Evolutionary conservation across 2,888 invertebrate species (phyloP).

Genomic region (Tortricodes alternella): DNA sequence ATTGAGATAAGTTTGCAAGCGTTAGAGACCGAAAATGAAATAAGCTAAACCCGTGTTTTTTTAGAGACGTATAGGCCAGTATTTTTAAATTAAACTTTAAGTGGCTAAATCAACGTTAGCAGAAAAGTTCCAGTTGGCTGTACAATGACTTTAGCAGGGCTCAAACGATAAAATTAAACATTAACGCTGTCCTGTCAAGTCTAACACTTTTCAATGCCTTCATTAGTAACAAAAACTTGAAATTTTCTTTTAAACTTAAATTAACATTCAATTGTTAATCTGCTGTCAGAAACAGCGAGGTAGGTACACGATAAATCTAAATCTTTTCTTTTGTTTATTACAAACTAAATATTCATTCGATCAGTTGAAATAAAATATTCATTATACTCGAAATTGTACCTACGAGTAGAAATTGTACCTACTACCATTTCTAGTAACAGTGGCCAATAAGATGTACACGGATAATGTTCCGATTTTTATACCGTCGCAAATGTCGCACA

Average conservation of each 20-base stretch:
- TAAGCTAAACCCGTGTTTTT: neutral
- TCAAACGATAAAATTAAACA: slow-evolving; percentile 3
- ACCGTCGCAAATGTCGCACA: neutral
- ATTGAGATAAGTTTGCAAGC: neutral
- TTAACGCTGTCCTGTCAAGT: slow-evolving; percentile 8
- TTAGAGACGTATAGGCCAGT: no score
- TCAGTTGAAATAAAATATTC: no score
- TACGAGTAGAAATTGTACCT: no score
- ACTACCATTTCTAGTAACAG: no score
- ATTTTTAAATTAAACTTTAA: no score
- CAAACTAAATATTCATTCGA: neutral
- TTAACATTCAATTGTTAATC: neutral
- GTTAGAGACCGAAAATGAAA: neutral
- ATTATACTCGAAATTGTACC: no score
- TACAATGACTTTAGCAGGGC: neutral
- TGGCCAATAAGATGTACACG: no score
- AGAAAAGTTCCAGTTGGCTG: neutral
- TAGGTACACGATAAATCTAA: neutral
- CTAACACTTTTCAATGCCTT: slow-evolving; percentile 14
- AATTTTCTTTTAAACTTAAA: neutral
- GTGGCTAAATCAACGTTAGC: neutral
- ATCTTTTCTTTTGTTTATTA: neutral
- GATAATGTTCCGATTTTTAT: no score
- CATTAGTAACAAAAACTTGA: neutral
- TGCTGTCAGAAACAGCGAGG: neutral